Conservation (phyloP, 1,140 invertebrate genomes). For the Diploscapter pachys region DNA sequence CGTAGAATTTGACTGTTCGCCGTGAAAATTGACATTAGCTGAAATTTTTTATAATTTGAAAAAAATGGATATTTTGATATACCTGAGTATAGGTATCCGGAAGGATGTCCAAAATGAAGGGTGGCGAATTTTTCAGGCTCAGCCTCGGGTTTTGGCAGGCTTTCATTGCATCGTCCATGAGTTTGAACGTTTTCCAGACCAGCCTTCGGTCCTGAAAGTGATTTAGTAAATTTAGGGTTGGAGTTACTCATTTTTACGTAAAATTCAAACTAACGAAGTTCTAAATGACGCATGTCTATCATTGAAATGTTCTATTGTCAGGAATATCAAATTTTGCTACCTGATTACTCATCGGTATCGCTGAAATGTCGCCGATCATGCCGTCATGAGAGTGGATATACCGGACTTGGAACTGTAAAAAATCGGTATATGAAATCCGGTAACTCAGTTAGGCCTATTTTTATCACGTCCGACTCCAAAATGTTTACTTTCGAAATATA, state of each 20-base stretch:
- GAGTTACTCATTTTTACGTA: not conserved
- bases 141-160: slow-evolving; percentile 96
- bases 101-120: slow-evolving; percentile 97
- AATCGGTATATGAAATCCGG: not conserved
- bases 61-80: slow-evolving; percentile 5
- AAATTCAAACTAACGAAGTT: too few species aligned
- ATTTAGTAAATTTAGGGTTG: not conserved
- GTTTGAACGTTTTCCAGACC: slow-evolving; percentile 48
- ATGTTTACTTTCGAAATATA: too few species aligned
- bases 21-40: slow-evolving; percentile 88
- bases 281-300: too few species aligned
- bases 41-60: slow-evolving; percentile 51
- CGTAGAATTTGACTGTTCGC: slow-evolving; percentile 74
- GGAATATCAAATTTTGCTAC: not conserved
- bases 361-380: not conserved
- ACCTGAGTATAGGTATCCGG: slow-evolving; percentile 88
- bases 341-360: not conserved
- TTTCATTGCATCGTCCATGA: slow-evolving; percentile 68
- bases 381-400: slow-evolving; percentile 5
- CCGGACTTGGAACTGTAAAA: slow-evolving; percentile 12
- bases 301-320: not conserved
- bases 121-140: slow-evolving; percentile 98
- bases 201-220: slow-evolving; percentile 44
- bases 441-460: too few species aligned
- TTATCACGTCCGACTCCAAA: too few species aligned